Percentiles rank a stretch among this genome's conserved stretches.
Evolutionary conservation across 2,888 invertebrate species (phyloP).

Genomic region (Cyaniris semiargus): DNA sequence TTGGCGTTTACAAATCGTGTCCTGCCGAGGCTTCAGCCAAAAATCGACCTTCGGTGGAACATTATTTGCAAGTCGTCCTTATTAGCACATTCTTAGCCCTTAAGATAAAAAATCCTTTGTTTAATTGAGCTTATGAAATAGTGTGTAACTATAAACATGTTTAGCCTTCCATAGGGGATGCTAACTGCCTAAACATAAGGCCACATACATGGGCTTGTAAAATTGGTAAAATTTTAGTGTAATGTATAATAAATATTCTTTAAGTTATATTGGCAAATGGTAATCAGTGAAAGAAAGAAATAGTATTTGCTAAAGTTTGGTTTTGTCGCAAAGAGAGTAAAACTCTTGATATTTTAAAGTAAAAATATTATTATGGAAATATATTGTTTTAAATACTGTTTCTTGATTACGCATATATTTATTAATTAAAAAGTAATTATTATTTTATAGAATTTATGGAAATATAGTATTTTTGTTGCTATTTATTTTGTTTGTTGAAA

Average conservation of each 20-base stretch:
- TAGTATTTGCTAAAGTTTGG: neutral
- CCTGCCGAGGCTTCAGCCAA: neutral
- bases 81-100: neutral
- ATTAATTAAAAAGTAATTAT: neutral
- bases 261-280: slow-evolving; percentile 17
- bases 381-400: slow-evolving; percentile 19
- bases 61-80: neutral
- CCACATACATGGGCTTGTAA: slow-evolving; percentile 21
- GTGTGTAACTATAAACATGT: neutral
- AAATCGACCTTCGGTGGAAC: neutral
- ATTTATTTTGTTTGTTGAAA: slow-evolving; percentile 23
- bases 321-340: neutral
- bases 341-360: too few relatives aligned
- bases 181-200: slow-evolving; percentile 18
- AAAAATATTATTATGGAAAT: neutral
- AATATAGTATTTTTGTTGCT: slow-evolving; percentile 22
- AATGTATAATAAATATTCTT: neutral
- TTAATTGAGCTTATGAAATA: neutral
- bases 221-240: neutral
- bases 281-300: slow-evolving; percentile 10
- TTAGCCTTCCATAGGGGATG: slow-evolving; percentile 28
- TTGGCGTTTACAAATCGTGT: neutral
- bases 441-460: slow-evolving; percentile 15
- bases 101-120: slow-evolving; percentile 8
- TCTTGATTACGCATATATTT: neutral